Evolutionary conservation across 2,888 invertebrate species (phyloP), one percentile per base, ranked within the genome.

Genomic region (Aphidius colemani): DNA sequence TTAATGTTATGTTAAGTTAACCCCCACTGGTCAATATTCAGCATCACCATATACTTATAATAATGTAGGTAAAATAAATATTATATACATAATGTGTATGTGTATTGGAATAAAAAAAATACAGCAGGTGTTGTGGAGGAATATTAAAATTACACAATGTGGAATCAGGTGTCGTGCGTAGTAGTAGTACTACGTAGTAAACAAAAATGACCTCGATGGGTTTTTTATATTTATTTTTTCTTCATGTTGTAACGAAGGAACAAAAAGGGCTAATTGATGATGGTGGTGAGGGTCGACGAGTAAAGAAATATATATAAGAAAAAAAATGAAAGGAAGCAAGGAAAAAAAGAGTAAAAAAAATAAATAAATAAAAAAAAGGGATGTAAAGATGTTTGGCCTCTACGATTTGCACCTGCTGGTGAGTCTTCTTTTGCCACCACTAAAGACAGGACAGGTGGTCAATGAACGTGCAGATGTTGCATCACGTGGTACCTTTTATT

Each of bases 331-430:
- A 43, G 53, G 59, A 48, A 53, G 51, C 13, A 6, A 9, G 51
- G 18, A 13, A 53, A 43, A 46, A 61, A 53, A 43, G 51, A 61
- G 50, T 49, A 59, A 59, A 57, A 53, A 59, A 18, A 59, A 56
- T 48, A 30, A 48, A 13, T 10, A 45, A 57, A 53, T 48, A 10
- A 44, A 11, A 48, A 40, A 18, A 48, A 11, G 40, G 53, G 59
- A 48, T 53, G 51, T 18, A 6, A 9, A 53, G 46, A 55, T 49
- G 59, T 53, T 45, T 9, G 70, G 64, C 64, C 66, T 67, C 69
- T 70, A 71, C 78, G 76, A 71, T 72, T 69, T 68, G 72, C 78
- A 79, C 78, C 78, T 80, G 79, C 76, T 75, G 78, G 51, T 30
- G 53, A 7, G 45, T 30, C 48, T 58, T 55, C 55, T 30, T 30